phyloP scores from a whole-genome alignment of 2,113 vertebrate genomes.

The Pongo pygmaeus region DNA sequence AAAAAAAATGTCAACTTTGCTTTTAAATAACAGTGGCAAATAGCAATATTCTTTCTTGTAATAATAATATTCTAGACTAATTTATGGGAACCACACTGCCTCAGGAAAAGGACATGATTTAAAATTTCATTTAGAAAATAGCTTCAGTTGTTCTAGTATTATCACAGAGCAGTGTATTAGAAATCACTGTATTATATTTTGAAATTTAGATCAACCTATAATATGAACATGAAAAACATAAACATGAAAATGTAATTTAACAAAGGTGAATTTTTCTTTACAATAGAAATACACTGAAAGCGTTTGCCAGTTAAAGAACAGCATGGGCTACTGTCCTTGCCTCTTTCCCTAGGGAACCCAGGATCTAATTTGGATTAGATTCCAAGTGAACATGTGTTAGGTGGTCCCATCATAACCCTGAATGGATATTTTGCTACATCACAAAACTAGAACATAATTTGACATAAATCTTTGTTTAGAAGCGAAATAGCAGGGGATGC shows the following conservation, averaged over 20 bases:
- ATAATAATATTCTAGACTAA: background rate
- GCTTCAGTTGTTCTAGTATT: background rate
- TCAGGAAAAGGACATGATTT: background rate
- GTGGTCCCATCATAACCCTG: slow-evolving; percentile 29
- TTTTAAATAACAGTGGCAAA: slow-evolving; percentile 39
- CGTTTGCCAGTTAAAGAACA: background rate
- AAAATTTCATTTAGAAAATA: slow-evolving; percentile 35
- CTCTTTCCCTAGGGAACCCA: background rate
- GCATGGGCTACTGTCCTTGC: background rate
- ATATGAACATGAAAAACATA: background rate
- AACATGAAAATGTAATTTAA: background rate
- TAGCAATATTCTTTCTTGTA: slow-evolving; percentile 46
- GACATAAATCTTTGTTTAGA: slow-evolving; percentile 33
- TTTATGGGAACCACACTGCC: background rate
- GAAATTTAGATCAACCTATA: slow-evolving; percentile 31
- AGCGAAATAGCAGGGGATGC: background rate
- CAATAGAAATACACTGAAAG: background rate
- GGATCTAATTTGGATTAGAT: slow-evolving; percentile 20
- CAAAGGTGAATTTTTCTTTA: background rate
- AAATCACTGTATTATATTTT: background rate
- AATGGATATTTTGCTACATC: background rate
- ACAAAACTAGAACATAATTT: slow-evolving; percentile 50
- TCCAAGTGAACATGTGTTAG: slow-evolving; percentile 50
- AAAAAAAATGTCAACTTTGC: slow-evolving; percentile 15
- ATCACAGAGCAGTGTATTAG: background rate